phyloP scores from a whole-genome alignment of 92 coral and sea anemone species.

The Phenganax stokvisi region DNA sequence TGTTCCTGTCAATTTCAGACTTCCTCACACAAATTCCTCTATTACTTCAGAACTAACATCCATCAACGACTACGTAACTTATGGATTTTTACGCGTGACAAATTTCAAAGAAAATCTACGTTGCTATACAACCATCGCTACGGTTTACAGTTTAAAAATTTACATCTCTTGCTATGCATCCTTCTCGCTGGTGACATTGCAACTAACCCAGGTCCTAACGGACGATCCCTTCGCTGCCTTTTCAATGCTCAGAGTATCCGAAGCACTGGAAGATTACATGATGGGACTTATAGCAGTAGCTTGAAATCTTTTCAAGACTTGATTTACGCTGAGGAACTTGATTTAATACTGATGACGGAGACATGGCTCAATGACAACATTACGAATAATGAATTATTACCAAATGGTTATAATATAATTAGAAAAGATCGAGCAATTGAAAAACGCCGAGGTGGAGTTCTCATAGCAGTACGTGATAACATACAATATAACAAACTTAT shows the following conservation, averaged over 20 bases:
- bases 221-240: constrained; percentile 17
- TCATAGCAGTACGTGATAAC: constrained; percentile 27
- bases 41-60: too few relatives aligned
- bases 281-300: constrained; percentile 32
- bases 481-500: constrained; percentile 18
- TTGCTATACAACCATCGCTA: not conserved
- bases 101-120: not conserved
- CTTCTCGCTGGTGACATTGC: not conserved
- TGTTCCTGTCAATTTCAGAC: too few relatives aligned
- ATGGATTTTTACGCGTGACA: not conserved
- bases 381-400: constrained; percentile 37
- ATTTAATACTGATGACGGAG: constrained; percentile 43
- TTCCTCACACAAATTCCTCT: too few relatives aligned
- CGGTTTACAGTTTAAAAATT: not conserved
- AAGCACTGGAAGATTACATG: constrained; percentile 37
- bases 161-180: not conserved
- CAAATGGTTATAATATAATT: constrained; percentile 48
- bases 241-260: constrained; percentile 44
- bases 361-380: constrained; percentile 48
- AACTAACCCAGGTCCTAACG: not conserved
- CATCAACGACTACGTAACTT: not conserved
- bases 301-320: constrained; percentile 43
- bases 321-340: constrained; percentile 40
- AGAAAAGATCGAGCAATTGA: constrained; percentile 44
- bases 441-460: constrained; percentile 45